These are phyloP conservation scores for Sturnira hondurensis DNA, from an alignment of 2,113 vertebrate genomes.

Conservation along the genomic window DNA sequence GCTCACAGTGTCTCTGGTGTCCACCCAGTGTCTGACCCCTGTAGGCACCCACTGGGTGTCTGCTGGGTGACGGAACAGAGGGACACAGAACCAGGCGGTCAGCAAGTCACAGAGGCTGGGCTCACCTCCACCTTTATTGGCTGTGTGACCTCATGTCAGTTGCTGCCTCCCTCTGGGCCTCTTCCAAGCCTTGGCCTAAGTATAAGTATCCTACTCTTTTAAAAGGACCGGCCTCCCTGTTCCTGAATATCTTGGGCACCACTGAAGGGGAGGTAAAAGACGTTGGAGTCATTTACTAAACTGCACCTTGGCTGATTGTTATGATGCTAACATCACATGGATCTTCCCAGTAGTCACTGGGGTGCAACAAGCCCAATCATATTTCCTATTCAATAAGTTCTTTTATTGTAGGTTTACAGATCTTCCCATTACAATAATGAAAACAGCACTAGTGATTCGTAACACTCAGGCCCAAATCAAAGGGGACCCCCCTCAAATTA, in stretches of 20 bases:
- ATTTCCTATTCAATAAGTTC: slow-evolving; percentile 78
- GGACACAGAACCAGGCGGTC: not conserved
- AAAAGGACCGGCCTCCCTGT: not conserved
- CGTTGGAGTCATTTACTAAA: not conserved
- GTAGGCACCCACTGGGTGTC: not conserved
- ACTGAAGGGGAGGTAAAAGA: not conserved
- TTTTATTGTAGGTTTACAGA: slow-evolving; percentile 83
- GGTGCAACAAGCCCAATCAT: slow-evolving; percentile 57
- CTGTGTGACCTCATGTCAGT: not conserved
- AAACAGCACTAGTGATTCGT: slow-evolving; percentile 81
- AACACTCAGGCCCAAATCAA: slow-evolving; percentile 77
- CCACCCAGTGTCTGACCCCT: fast-evolving
- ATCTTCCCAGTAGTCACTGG: slow-evolving; percentile 39
- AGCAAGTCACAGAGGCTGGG: not conserved
- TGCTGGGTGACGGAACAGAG: not conserved
- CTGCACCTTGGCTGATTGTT: not conserved
- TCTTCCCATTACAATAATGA: slow-evolving; percentile 81
- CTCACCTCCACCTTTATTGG: not conserved
- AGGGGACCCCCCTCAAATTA: slow-evolving; percentile 50
- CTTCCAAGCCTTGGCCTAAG: not conserved
- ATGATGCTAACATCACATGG: not conserved
- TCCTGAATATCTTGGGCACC: too few species aligned
- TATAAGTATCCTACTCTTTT: not conserved
- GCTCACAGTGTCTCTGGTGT: not conserved
- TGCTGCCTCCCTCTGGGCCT: not conserved